phyloP scores from a whole-genome alignment of 1,140 invertebrate species.

The Apis florea region DNA sequence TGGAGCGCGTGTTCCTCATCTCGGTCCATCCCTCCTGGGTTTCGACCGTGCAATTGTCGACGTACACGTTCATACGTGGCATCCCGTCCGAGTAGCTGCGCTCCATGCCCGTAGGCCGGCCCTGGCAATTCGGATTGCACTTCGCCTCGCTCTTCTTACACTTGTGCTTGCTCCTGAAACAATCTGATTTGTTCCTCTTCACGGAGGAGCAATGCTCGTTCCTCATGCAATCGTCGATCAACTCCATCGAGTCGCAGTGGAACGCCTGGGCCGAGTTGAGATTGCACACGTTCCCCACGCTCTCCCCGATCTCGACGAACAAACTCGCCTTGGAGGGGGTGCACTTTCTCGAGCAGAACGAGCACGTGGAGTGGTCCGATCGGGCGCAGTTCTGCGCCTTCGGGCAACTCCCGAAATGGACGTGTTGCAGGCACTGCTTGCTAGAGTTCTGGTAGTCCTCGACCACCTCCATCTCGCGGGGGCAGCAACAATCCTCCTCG shows the following conservation, averaged over 20 bases:
- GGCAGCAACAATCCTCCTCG: slow-evolving; percentile 25
- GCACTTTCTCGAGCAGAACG: slow-evolving; percentile 42
- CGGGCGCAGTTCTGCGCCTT: background rate
- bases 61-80: too few species aligned
- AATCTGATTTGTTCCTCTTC: slow-evolving; percentile 8
- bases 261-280: background rate
- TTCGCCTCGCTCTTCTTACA: slow-evolving; percentile 14
- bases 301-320: slow-evolving; percentile 34
- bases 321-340: slow-evolving; percentile 39
- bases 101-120: background rate
- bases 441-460: background rate
- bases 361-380: slow-evolving; percentile 19
- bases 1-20: background rate
- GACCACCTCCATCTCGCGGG: background rate
- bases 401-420: slow-evolving; percentile 3
- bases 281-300: slow-evolving; percentile 12
- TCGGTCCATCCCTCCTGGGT: background rate
- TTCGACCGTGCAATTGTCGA: background rate
- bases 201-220: background rate
- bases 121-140: slow-evolving; percentile 2
- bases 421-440: slow-evolving; percentile 26
- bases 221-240: background rate
- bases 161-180: background rate
- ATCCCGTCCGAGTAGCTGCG: slow-evolving; percentile 6
- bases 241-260: background rate